A percentile compares a stretch with the other conserved stretches of the same genome.
phyloP scores from a whole-genome alignment of 2,797 vertebrate genomes.

The Neopelma chrysocephalum region DNA sequence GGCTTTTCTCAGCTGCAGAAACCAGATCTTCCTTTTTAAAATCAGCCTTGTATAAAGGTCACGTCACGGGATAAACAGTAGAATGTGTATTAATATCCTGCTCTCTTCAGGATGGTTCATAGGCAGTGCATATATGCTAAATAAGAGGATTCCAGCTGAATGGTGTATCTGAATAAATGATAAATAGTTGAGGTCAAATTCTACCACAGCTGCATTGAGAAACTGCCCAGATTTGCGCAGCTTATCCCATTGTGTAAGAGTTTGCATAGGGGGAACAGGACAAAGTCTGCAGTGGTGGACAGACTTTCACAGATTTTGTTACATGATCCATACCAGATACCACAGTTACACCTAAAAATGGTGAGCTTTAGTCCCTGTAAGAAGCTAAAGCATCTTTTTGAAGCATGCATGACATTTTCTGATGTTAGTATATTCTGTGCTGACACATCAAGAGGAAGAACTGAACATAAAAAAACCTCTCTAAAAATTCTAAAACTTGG shows the following conservation, averaged over 20 bases:
- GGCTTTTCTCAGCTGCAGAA: conserved; percentile 32
- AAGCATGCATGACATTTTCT: neutral
- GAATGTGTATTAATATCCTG: neutral
- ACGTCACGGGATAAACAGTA: neutral
- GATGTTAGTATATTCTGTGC: neutral
- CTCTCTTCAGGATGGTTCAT: neutral
- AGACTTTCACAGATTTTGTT: neutral
- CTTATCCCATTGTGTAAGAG: neutral
- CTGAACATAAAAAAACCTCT: neutral
- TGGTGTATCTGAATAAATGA: neutral
- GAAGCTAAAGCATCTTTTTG: neutral
- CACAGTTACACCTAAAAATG: neutral
- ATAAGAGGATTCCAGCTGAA: neutral
- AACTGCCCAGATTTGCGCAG: neutral
- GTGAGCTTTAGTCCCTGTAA: neutral
- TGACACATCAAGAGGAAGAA: neutral
- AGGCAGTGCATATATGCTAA: neutral
- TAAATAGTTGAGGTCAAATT: neutral
- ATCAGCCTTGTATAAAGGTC: neutral
- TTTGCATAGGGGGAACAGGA: neutral
- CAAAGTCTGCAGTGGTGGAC: neutral
- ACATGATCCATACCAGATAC: neutral
- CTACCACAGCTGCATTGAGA: neutral
- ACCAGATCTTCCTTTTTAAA: conserved; percentile 44
- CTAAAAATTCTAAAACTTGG: neutral